Evolutionary conservation across 1,140 invertebrate genomes (phyloP).

Genomic region (Anoplolepis gracilipes): DNA sequence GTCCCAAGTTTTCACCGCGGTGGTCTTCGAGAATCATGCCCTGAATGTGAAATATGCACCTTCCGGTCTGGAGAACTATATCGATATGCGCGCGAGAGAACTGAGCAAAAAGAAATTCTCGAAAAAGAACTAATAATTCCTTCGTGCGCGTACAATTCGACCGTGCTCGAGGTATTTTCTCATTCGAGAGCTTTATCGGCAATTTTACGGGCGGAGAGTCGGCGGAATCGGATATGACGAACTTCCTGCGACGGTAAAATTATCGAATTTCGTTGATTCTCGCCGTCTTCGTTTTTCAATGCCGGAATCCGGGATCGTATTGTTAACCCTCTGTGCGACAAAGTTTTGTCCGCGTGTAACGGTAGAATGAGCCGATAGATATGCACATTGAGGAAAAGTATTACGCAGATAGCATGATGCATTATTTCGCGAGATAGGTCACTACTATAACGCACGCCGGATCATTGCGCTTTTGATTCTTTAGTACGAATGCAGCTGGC

Average conservation of each 20-base stretch:
- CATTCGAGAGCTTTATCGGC: neutral
- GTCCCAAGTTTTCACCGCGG: constrained; percentile 33
- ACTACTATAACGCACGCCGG: neutral
- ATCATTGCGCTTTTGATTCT: constrained; percentile 35
- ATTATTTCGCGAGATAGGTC: constrained; percentile 24
- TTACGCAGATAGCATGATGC: constrained; percentile 7
- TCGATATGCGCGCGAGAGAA: constrained; percentile 5
- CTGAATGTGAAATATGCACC: constrained; percentile 45
- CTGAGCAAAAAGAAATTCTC: neutral
- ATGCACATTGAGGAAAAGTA: constrained; percentile 4
- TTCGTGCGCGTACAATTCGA: constrained; percentile 8
- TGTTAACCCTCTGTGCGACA: constrained; percentile 27
- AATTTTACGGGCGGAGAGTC: neutral
- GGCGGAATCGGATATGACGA: constrained; percentile 27
- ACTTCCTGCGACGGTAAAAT: constrained; percentile 24
- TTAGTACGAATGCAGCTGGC: constrained; percentile 30
- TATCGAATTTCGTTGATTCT: constrained; percentile 36
- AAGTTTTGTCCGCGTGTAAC: constrained; percentile 21
- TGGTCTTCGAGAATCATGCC: constrained; percentile 19
- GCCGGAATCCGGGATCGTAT: constrained; percentile 1
- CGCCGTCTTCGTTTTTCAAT: constrained; percentile 5
- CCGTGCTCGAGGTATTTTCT: constrained; percentile 14
- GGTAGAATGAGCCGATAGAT: neutral
- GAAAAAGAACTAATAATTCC: constrained; percentile 55
- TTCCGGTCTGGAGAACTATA: constrained; percentile 15